These are phyloP conservation scores for Odontocolon sp. DNA, from an alignment of 2,888 invertebrate species.

Conservation along the genomic window DNA sequence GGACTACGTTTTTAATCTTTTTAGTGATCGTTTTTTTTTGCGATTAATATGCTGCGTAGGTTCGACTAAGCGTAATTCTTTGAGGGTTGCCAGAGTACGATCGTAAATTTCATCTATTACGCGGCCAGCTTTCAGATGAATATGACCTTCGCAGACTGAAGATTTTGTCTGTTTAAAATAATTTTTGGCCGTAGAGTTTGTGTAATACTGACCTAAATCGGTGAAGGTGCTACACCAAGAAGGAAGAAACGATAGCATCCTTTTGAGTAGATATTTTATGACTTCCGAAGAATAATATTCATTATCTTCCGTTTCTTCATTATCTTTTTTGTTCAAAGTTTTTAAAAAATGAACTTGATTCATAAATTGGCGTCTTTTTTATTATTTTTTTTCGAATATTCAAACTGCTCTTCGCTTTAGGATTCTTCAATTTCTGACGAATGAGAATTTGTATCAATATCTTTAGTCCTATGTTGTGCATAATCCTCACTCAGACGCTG, in stretches of 20 bases:
- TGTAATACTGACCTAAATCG: background rate
- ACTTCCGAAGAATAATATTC: background rate
- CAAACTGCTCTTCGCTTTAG: background rate
- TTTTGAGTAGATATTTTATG: conserved; percentile 9
- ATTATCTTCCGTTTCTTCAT: background rate
- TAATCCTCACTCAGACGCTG: background rate
- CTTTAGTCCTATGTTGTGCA: no score
- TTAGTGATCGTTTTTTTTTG: background rate
- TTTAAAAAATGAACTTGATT: no score
- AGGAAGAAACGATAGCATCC: conserved; percentile 1
- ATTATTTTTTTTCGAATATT: no score
- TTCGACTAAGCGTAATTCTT: background rate
- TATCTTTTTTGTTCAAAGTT: background rate
- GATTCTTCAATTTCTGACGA: background rate
- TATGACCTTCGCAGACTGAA: conserved; percentile 8
- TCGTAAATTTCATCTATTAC: conserved; percentile 25
- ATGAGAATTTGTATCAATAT: background rate
- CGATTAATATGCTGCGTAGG: conserved; percentile 13
- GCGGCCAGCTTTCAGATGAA: conserved; percentile 19
- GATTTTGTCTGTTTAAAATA: conserved; percentile 29
- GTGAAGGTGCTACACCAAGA: conserved; percentile 15
- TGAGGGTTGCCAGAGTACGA: background rate
- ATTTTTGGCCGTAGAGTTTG: conserved; percentile 32
- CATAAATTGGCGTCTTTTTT: no score
- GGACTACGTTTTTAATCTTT: background rate